Percentiles rank a stretch among this genome's conserved stretches.
phyloP scores from a whole-genome alignment of 2,888 invertebrate species.

The Tanytarsus gracilentus region DNA sequence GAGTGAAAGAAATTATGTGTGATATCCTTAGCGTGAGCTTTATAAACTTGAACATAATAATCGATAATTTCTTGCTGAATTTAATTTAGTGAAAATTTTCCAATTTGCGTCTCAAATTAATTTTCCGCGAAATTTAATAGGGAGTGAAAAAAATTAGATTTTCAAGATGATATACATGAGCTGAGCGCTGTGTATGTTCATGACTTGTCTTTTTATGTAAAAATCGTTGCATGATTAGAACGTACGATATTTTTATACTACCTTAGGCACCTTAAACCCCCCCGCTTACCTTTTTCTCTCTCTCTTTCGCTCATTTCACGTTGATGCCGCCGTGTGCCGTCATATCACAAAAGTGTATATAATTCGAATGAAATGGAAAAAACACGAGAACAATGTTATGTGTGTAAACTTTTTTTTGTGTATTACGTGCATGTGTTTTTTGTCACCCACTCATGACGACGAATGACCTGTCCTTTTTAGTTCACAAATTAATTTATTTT shows the following conservation, averaged over 20 bases:
- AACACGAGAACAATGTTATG: slow-evolving; percentile 6
- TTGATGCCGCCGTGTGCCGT: background rate
- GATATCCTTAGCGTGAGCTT: no score
- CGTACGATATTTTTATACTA: background rate
- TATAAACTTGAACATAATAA: no score
- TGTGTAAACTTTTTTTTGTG: slow-evolving; percentile 9
- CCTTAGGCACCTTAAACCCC: background rate
- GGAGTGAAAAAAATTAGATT: no score
- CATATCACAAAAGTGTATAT: background rate
- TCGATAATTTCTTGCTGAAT: no score
- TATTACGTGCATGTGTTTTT: slow-evolving; percentile 10
- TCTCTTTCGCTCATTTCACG: background rate
- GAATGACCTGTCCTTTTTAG: slow-evolving; percentile 14
- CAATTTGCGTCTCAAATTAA: no score
- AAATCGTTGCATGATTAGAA: slow-evolving; percentile 24
- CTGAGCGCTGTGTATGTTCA: no score
- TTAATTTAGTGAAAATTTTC: no score
- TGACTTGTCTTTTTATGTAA: background rate
- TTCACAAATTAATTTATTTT: slow-evolving; percentile 16
- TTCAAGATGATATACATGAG: no score
- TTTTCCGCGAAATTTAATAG: no score
- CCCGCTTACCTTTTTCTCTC: background rate
- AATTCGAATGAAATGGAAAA: background rate
- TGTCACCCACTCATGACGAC: slow-evolving; percentile 17
- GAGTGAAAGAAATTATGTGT: no score